Evolutionary conservation across 2,888 invertebrate genomes (phyloP).

Genomic region (Abrostola triplasia): DNA sequence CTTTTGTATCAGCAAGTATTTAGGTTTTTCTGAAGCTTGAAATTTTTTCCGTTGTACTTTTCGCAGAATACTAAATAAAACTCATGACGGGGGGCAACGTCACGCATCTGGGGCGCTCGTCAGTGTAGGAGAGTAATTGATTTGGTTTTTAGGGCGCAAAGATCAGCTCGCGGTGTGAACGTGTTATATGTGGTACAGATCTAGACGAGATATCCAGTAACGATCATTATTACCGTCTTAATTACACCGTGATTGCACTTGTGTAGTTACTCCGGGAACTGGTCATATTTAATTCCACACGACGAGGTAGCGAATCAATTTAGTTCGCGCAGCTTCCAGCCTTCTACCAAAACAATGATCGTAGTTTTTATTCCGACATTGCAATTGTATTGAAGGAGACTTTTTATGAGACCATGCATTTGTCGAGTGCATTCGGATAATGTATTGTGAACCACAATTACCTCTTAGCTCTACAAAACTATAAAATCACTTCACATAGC

Average conservation of each 20-base stretch:
- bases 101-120: conserved; percentile 61
- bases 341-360: conserved; percentile 33
- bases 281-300: conserved; percentile 13
- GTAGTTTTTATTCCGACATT: conserved; percentile 34
- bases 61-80: conserved; percentile 55
- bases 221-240: conserved; percentile 50
- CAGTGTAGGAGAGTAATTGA: conserved; percentile 59
- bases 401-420: conserved; percentile 28
- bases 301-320: conserved; percentile 31
- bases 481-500: neutral
- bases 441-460: conserved; percentile 3
- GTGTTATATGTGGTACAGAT: conserved; percentile 60
- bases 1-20: conserved; percentile 17
- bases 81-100: conserved; percentile 57
- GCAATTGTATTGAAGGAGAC: conserved; percentile 19
- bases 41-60: conserved; percentile 27
- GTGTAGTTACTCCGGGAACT: conserved; percentile 42
- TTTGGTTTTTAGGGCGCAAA: conserved; percentile 72
- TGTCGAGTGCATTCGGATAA: conserved; percentile 3
- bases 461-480: neutral
- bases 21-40: conserved; percentile 20
- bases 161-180: conserved; percentile 64
- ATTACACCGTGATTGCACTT: conserved; percentile 62
- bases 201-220: conserved; percentile 60
- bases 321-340: conserved; percentile 22